Conservation (phyloP, 2,888 invertebrate genomes). For the Aspidapion aeneum region DNA sequence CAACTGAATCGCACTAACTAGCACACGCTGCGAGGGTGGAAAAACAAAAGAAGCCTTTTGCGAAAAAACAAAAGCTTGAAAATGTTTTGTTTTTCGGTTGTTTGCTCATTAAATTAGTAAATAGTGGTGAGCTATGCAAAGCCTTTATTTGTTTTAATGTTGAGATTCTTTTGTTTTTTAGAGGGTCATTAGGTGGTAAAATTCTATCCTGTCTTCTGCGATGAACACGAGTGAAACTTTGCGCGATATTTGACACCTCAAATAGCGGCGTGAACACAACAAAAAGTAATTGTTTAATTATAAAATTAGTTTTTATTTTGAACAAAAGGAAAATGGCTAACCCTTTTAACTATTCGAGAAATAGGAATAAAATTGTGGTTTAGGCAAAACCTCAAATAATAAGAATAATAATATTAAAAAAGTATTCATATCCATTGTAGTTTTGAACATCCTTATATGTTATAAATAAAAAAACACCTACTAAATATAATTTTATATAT, state of each 20-base stretch:
- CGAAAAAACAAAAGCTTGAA: neutral
- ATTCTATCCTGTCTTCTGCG: neutral
- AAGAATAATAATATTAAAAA: too few relatives aligned
- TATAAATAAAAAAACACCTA: too few relatives aligned
- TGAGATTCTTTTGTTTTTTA: neutral
- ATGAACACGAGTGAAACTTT: neutral
- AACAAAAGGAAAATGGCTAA: too few relatives aligned
- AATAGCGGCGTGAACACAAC: too few relatives aligned
- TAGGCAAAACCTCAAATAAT: too few relatives aligned
- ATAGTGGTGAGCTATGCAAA: neutral
- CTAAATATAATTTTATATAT: too few relatives aligned
- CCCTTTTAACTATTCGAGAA: too few relatives aligned
- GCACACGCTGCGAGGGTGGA: conserved; percentile 35
- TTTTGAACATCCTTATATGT: too few relatives aligned
- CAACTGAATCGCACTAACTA: conserved; percentile 33
- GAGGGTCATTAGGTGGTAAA: neutral
- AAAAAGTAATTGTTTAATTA: too few relatives aligned
- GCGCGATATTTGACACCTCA: neutral
- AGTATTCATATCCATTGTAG: too few relatives aligned
- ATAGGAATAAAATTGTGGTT: too few relatives aligned
- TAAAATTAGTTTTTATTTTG: too few relatives aligned
- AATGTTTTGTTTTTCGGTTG: neutral
- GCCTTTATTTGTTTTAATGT: neutral
- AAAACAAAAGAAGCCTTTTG: conserved; percentile 32
- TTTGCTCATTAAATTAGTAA: neutral